A percentile compares a stretch with the other conserved stretches of the same genome.
phyloP scores from a whole-genome alignment of 1,140 invertebrate species.

The Planococcus citri region DNA sequence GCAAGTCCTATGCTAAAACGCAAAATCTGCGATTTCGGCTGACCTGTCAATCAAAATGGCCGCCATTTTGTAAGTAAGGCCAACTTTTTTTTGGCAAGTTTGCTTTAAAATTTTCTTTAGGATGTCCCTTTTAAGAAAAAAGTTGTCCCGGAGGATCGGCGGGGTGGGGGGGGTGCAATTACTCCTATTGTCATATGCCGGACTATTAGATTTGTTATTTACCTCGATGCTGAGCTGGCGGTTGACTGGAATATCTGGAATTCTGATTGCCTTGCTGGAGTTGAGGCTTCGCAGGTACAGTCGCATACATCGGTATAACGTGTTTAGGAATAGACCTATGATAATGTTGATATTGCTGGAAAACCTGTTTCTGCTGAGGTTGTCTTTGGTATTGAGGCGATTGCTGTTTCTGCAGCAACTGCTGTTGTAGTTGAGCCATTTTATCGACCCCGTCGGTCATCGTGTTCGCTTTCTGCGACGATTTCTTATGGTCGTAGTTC shows the following conservation, averaged over 20 bases:
- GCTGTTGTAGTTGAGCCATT: not conserved
- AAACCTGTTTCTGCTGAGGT: not conserved
- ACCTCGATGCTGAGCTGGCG: not conserved
- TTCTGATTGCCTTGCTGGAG: not conserved
- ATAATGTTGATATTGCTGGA: slow-evolving; percentile 11
- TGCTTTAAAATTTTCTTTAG: too few species aligned
- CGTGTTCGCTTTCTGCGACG: not conserved
- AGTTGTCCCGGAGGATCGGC: too few species aligned
- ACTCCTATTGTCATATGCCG: too few species aligned
- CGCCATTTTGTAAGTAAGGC: too few species aligned
- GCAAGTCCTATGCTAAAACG: too few species aligned
- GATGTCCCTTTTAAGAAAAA: too few species aligned
- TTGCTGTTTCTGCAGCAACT: not conserved
- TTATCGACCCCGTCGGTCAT: not conserved
- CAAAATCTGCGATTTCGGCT: too few species aligned
- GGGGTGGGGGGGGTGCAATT: too few species aligned
- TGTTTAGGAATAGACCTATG: slow-evolving; percentile 9
- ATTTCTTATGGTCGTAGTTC: not conserved
- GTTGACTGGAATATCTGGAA: not conserved
- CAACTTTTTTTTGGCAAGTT: too few species aligned
- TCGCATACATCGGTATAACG: not conserved
- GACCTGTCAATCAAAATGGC: too few species aligned
- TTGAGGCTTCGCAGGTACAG: not conserved
- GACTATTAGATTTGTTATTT: too few species aligned
- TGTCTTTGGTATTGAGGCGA: not conserved